Evolutionary conservation across 2,888 invertebrate genomes (phyloP).

Genomic region (Dolichopus griseipennis): DNA sequence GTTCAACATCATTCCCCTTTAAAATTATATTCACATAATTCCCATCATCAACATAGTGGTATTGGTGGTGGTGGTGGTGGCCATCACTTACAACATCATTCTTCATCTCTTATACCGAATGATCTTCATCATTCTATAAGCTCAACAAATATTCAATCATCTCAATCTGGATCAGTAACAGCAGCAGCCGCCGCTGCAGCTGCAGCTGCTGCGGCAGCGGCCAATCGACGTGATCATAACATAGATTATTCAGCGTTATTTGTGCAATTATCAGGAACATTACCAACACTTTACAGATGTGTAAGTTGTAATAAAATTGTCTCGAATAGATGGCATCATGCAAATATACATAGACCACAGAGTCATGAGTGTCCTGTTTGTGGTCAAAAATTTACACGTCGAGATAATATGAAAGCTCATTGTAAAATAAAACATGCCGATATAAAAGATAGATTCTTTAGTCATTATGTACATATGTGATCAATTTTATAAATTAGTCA

Average conservation of each 20-base stretch:
- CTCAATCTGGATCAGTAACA: conserved; percentile 28
- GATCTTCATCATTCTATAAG: conserved; percentile 18
- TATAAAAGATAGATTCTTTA: conserved; percentile 44
- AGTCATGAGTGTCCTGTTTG: conserved; percentile 52
- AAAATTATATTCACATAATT: conserved; percentile 22
- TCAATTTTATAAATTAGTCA: conserved; percentile 41
- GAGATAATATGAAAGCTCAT: conserved; percentile 57
- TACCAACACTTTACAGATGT: conserved; percentile 49
- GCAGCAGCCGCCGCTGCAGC: conserved; percentile 32
- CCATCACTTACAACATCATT: conserved; percentile 19
- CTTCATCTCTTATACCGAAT: neutral
- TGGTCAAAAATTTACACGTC: conserved; percentile 52
- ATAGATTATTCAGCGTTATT: conserved; percentile 44
- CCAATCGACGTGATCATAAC: conserved; percentile 42
- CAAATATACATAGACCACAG: conserved; percentile 52
- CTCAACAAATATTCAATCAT: conserved; percentile 24
- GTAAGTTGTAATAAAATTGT: conserved; percentile 54
- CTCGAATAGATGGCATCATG: conserved; percentile 55
- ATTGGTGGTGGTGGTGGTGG: conserved; percentile 19
- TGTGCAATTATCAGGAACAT: conserved; percentile 41
- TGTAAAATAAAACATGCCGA: conserved; percentile 52
- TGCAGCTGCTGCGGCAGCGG: conserved; percentile 35
- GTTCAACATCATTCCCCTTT: neutral
- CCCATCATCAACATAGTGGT: conserved; percentile 24
- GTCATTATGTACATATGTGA: conserved; percentile 47